Evolutionary conservation across 2,113 vertebrate genomes (phyloP).

Genomic region (Dunckerocampus dactyliophorus): DNA sequence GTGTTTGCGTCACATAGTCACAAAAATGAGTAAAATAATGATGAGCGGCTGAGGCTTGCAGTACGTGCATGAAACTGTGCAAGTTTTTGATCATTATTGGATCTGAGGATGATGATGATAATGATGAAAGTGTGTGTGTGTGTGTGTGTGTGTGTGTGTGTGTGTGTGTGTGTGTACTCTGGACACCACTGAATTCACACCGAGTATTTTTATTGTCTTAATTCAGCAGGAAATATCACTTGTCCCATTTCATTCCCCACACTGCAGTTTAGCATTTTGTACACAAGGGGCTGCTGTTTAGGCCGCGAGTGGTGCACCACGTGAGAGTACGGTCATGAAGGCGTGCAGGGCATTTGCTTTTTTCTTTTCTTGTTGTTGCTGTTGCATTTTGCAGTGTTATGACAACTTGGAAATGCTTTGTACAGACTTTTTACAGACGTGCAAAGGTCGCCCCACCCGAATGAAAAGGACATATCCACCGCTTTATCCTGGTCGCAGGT

Average conservation of each 20-base stretch:
- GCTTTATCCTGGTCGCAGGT: constrained; percentile 29
- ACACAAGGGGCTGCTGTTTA: constrained; percentile 59
- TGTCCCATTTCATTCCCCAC: too few species aligned
- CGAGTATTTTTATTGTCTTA: constrained; percentile 62
- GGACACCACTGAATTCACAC: constrained; percentile 46
- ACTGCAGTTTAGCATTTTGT: constrained; percentile 63
- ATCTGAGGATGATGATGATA: neutral
- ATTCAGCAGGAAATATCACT: constrained; percentile 31
- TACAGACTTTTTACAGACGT: constrained; percentile 56
- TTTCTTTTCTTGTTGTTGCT: constrained; percentile 9
- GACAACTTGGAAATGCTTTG: constrained; percentile 55
- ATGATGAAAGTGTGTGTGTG: constrained; percentile 17
- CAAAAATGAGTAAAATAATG: constrained; percentile 3
- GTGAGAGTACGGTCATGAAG: neutral
- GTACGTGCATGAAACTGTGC: constrained; percentile 57
- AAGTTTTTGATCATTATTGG: constrained; percentile 38
- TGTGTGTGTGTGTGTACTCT: constrained; percentile 40
- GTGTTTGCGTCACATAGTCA: constrained; percentile 43
- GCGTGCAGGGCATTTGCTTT: constrained; percentile 21
- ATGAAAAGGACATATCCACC: constrained; percentile 4
- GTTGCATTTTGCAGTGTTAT: constrained; percentile 59
- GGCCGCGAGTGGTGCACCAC: neutral
- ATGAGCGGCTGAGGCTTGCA: constrained; percentile 44
- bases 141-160: constrained; percentile 6
- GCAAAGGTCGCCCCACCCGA: neutral